Base-by-base conservation (phyloP, 2,797 vertebrate species). In the Melanotaenia boesemani region DNA sequence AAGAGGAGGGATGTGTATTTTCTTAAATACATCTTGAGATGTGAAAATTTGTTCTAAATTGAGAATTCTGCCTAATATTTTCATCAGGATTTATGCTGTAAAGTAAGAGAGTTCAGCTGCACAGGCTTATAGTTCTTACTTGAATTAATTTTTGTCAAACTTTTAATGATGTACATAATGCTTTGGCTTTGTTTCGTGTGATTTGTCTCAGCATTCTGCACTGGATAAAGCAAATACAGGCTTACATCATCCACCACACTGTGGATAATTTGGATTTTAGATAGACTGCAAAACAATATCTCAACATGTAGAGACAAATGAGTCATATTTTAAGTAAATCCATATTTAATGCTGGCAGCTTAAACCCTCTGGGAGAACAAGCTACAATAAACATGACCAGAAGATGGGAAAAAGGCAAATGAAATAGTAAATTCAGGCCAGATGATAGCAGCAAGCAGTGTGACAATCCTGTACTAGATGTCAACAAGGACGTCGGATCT, bases 391-490 rank as follows among this genome's bases (percentile, higher is more conserved):
- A 58, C 4, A 54, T 22, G 18, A 2, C 8, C 22, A 15, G 52
- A 54, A 1, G 11, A 22, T 1, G n/a, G 52, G 6, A 26, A 54
- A 57, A 18, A 32, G 15, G 12, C 28, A 16, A 9, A 4, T 16
- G 7, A 32, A 32, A n/a, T 39, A n/a, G 28, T 12, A 24, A 63
- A 68, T 36, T 70, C n/a, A 63, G 70, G 68, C 18, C 2, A 34
- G 22, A 60, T 55, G 37, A 62, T 1, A 15, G 46, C 28, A 3
- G 36, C 41, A 52, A 37, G 50, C n/a, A 30, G 46, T 46, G 55
- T 70, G 58, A 30, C 55, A 34, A 30, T 32, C 12, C 59, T n/a
- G 50, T 60, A 36, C 18, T 32, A 20, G n/a, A 13, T 39, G 57
- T 44, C 62, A 50, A 22, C 37, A n/a, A 48, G 7, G 46, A 8